A percentile compares a stretch with the other conserved stretches of the same genome.
Evolutionary conservation across 2,888 invertebrate species (phyloP).

Genomic region (Napeogenes inachia): DNA sequence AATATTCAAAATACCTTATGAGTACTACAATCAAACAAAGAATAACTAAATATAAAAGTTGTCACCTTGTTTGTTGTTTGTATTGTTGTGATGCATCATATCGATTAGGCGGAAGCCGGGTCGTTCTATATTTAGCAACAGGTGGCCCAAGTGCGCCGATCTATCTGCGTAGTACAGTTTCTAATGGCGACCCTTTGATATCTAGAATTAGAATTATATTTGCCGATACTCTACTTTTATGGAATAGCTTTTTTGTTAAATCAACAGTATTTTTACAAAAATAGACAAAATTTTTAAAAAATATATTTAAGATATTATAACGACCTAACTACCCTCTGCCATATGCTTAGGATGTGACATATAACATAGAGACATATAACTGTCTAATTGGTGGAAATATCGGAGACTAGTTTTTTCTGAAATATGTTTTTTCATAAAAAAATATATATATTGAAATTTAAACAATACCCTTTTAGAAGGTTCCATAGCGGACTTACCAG

Average conservation of each 20-base stretch:
- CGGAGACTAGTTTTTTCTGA: background rate
- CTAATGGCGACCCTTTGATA: slow-evolving; percentile 43
- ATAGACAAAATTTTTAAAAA: too few relatives aligned
- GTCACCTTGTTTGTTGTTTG: slow-evolving; percentile 18
- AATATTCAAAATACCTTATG: slow-evolving; percentile 1
- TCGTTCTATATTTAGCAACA: slow-evolving; percentile 72
- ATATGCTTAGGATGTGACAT: too few relatives aligned
- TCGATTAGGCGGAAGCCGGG: slow-evolving; percentile 56
- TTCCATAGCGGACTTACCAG: slow-evolving; percentile 68
- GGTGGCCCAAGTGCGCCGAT: slow-evolving; percentile 55
- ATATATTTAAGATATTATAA: too few relatives aligned
- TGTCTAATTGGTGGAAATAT: too few relatives aligned
- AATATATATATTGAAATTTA: background rate
- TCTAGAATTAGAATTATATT: too few relatives aligned
- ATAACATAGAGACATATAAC: too few relatives aligned
- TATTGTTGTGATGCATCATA: slow-evolving; percentile 39
- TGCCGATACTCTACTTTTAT: too few relatives aligned
- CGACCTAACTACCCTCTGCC: too few relatives aligned
- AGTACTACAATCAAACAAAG: background rate
- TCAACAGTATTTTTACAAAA: too few relatives aligned
- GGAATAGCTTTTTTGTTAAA: too few relatives aligned
- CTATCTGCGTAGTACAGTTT: slow-evolving; percentile 51
- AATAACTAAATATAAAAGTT: slow-evolving; percentile 5
- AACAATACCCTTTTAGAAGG: slow-evolving; percentile 50
- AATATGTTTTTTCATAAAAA: background rate